Evolutionary conservation across 2,113 vertebrate species (phyloP).

Genomic region (Turnix velox): DNA sequence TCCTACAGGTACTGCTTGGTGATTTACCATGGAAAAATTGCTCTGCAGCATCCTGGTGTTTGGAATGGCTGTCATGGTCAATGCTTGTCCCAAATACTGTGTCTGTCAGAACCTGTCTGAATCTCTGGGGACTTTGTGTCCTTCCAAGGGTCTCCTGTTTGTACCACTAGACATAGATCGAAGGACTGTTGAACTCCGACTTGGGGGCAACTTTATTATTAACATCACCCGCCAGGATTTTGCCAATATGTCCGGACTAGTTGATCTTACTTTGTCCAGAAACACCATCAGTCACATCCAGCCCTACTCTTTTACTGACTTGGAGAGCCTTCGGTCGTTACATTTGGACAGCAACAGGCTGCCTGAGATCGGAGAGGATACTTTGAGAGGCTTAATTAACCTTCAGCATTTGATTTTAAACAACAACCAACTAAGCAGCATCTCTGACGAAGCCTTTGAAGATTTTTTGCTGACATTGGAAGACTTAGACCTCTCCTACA

Average conservation of each 20-base stretch:
- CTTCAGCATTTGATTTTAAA: constrained; percentile 96
- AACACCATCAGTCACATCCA: constrained; percentile 95
- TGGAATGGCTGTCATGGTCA: constrained; percentile 87
- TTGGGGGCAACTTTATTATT: constrained; percentile 96
- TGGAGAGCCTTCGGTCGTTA: constrained; percentile 92
- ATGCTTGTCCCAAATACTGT: constrained; percentile 96
- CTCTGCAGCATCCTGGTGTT: constrained; percentile 90
- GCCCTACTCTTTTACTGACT: constrained; percentile 91
- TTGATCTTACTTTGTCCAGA: constrained; percentile 93
- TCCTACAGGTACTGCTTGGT: constrained; percentile 75
- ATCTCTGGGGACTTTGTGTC: constrained; percentile 95
- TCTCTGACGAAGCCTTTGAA: constrained; percentile 87
- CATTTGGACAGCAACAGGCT: constrained; percentile 93
- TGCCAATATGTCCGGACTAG: constrained; percentile 96
- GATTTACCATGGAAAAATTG: constrained; percentile 97
- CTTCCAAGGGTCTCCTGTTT: constrained; percentile 94
- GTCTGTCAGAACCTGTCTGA: constrained; percentile 98
- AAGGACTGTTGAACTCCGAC: constrained; percentile 92
- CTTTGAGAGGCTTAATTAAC: constrained; percentile 88
- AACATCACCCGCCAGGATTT: constrained; percentile 92
- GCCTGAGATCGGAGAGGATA: constrained; percentile 88
- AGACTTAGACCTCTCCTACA: constrained; percentile 96
- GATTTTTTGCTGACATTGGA: constrained; percentile 89
- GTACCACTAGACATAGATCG: constrained; percentile 92
- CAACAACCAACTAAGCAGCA: constrained; percentile 90